Base-by-base conservation (phyloP, 2,113 vertebrate genomes). In the Cheirogaleus medius region DNA sequence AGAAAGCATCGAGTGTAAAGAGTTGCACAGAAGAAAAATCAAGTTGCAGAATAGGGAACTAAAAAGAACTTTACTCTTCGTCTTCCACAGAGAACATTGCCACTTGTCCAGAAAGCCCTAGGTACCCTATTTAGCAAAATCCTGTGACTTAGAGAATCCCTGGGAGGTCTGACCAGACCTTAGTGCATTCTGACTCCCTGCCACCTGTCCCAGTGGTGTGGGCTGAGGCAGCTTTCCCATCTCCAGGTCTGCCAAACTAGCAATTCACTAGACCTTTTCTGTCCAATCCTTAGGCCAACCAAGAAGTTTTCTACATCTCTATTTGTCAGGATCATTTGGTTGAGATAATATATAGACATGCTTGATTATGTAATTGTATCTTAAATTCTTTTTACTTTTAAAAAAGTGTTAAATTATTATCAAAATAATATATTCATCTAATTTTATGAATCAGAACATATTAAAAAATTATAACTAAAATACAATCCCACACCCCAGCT, bases 261-360 rank as follows among this genome's bases (percentile, higher is more conserved):
- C 60, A 44, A 60, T 44, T 69, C 25, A 9, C 37, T 20, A 42
- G 23, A 49, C 37, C 68, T 83, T 32, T 91, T 32, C 69, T 21
- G 49, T 13, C 21, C 58, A 54, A 18, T 54, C 52, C 52, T 64
- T 15, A 49, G 60, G 58, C 49, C 85, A 47, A 74, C 69, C 29
- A 39, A 32, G 25, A 91, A 39, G 20, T 66, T 74, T 80, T 90
- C 60, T 71, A 13, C 32, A 32, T 64, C 32, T 69, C 60, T 18
- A 17, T 73, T 52, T 89, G n/a, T 78, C 73, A 32, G 27, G 8
- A 44, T 87, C 47, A 47, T 73, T 80, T 91, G 52, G 25, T 47
- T 44, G 64, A 20, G 64, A 66, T 92, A 44, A 91, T 91, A 84
- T 96, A n/a, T 73, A 91, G 84, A 91, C 18, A 73, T 21, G 42